These are phyloP conservation scores for Anas flavirostris DNA, from an alignment of 2,797 vertebrate genomes.

Conservation along the genomic window DNA sequence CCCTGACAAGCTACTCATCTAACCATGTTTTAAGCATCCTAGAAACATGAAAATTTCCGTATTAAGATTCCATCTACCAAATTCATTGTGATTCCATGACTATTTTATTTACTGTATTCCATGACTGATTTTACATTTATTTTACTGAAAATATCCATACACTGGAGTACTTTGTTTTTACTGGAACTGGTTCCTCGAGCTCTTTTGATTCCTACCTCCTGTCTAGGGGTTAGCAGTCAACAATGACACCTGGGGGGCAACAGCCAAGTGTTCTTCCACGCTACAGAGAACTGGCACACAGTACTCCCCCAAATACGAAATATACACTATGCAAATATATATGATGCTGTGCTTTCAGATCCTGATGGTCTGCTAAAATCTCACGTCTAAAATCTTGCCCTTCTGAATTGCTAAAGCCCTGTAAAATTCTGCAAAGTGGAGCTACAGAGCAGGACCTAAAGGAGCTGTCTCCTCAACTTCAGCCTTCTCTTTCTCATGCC, in stretches of 20 bases:
- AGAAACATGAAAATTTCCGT: not conserved
- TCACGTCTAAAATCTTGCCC: not conserved
- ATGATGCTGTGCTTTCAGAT: not conserved
- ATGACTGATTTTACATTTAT: not conserved
- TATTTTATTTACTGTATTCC: not conserved
- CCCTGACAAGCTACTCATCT: not conserved
- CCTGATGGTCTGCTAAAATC: not conserved
- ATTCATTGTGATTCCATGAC: not conserved
- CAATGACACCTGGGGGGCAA: rapidly evolving
- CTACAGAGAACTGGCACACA: not conserved
- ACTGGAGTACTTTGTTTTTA: not conserved
- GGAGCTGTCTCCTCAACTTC: not conserved
- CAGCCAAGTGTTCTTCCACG: not conserved
- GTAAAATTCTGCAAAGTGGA: not conserved
- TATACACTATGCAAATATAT: not conserved
- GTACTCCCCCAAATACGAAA: not conserved
- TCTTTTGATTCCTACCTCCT: not conserved
- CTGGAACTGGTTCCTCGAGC: not conserved
- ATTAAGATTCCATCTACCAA: not conserved
- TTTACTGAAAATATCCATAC: not conserved
- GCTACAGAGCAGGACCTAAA: not conserved
- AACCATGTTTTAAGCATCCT: not conserved
- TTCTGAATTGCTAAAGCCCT: not conserved
- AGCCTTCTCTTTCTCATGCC: not conserved
- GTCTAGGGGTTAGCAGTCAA: not conserved